Conservation (phyloP, 2,888 invertebrate species). For the Erynnis tages region DNA sequence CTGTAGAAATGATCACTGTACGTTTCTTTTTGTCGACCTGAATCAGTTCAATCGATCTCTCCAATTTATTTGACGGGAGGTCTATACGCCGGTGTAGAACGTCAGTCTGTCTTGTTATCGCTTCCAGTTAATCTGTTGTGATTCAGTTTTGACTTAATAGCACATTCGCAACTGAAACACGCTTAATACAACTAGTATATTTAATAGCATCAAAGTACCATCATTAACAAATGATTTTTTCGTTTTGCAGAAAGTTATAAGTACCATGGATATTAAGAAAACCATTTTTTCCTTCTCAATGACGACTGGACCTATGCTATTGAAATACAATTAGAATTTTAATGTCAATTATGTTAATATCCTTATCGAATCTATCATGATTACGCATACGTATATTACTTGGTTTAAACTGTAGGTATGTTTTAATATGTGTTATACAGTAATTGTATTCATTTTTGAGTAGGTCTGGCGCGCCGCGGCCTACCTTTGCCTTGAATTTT, state of each 20-base stretch:
- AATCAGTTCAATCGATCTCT: constrained; percentile 1
- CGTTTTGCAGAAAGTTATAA: too few relatives aligned
- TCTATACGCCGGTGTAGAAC: neutral
- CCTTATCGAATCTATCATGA: too few relatives aligned
- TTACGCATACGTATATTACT: too few relatives aligned
- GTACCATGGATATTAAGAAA: too few relatives aligned
- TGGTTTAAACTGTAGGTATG: too few relatives aligned
- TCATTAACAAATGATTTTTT: too few relatives aligned
- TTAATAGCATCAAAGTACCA: too few relatives aligned
- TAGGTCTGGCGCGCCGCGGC: constrained; percentile 38
- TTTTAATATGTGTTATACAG: constrained; percentile 16
- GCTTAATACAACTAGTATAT: too few relatives aligned
- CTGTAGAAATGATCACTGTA: neutral
- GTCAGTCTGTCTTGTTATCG: constrained; percentile 7
- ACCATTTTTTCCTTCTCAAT: too few relatives aligned
- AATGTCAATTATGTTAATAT: too few relatives aligned
- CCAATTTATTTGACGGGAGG: constrained; percentile 6
- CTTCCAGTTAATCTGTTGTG: neutral
- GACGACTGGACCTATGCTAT: too few relatives aligned
- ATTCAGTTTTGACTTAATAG: neutral
- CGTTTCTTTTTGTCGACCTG: neutral
- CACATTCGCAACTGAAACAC: neutral
- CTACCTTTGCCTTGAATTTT: constrained; percentile 61
- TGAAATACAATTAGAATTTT: too few relatives aligned
- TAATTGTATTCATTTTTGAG: constrained; percentile 36